A percentile compares a stretch with the other conserved stretches of the same genome.
These are phyloP conservation scores for Eubasilissa splendida DNA, from an alignment of 2,888 invertebrate genomes.

Conservation along the genomic window DNA sequence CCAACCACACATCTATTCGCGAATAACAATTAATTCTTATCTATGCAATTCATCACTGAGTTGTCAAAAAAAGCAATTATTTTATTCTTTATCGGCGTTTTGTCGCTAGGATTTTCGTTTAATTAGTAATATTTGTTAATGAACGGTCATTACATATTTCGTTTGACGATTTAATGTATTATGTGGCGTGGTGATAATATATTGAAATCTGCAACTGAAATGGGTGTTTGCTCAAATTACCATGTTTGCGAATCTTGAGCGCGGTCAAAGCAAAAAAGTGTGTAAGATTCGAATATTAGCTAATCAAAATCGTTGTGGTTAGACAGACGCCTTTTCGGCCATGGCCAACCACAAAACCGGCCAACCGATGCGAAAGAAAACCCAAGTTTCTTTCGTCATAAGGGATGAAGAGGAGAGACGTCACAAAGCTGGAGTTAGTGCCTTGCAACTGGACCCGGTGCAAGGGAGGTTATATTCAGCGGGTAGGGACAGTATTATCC, in stretches of 20 bases:
- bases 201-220: slow-evolving; percentile 3
- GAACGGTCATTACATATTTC: background rate
- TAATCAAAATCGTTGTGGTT: background rate
- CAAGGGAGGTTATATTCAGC: slow-evolving; percentile 94
- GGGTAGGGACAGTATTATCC: slow-evolving; percentile 96
- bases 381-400: slow-evolving; percentile 97
- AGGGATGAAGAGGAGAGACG: slow-evolving; percentile 95
- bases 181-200: slow-evolving; percentile 20
- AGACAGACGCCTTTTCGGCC: slow-evolving; percentile 15
- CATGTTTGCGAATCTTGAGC: slow-evolving; percentile 13
- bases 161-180: slow-evolving; percentile 25
- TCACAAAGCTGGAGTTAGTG: slow-evolving; percentile 96
- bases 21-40: no score
- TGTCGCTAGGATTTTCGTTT: no score
- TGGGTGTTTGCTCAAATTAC: slow-evolving; percentile 22
- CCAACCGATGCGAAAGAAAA: slow-evolving; percentile 67
- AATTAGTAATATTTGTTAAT: no score
- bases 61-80: no score
- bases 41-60: no score
- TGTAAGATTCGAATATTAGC: background rate
- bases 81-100: no score
- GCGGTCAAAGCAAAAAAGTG: slow-evolving; percentile 3
- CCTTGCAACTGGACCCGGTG: slow-evolving; percentile 92
- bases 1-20: no score
- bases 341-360: slow-evolving; percentile 69